These are phyloP conservation scores for Lipophrys pholis DNA, from an alignment of 2,113 vertebrate species.

Conservation along the genomic window DNA sequence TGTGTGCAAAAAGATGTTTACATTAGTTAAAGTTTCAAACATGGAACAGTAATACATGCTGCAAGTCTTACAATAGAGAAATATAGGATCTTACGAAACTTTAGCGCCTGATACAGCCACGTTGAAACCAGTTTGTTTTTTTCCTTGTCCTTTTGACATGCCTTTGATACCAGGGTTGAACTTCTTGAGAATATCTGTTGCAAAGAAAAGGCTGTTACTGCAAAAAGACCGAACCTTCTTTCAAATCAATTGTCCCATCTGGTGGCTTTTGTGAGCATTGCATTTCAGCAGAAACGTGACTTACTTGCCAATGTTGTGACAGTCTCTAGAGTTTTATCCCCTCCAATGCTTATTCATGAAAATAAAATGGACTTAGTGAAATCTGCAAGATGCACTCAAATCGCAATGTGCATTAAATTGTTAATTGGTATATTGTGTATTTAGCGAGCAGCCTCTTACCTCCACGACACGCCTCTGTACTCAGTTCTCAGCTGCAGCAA, in stretches of 20 bases:
- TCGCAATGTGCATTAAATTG: neutral
- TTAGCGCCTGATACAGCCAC: conserved; percentile 85
- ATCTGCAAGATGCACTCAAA: conserved; percentile 1
- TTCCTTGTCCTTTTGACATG: conserved; percentile 82
- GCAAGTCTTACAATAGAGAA: neutral
- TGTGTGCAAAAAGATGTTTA: conserved; percentile 55
- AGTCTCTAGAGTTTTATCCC: conserved; percentile 86
- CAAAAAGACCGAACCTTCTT: neutral
- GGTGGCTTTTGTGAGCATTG: conserved; percentile 24
- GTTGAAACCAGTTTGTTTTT: conserved; percentile 85
- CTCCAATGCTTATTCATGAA: conserved; percentile 87
- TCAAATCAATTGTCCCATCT: conserved; percentile 48
- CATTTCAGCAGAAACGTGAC: conserved; percentile 52
- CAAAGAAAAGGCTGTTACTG: conserved; percentile 4
- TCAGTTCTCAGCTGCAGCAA: conserved; percentile 69
- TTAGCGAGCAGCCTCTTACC: conserved; percentile 79
- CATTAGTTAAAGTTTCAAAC: conserved; percentile 1
- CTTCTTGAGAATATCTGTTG: conserved; percentile 91
- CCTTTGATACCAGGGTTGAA: conserved; percentile 90
- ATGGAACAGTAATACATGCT: neutral
- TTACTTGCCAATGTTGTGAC: conserved; percentile 94
- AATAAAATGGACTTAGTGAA: conserved; percentile 4
- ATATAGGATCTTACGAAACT: conserved; percentile 81
- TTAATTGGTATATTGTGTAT: neutral
- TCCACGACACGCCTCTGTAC: conserved; percentile 92